Base-by-base conservation (phyloP, 2,113 vertebrate species). In the Dissostichus mawsoni region DNA sequence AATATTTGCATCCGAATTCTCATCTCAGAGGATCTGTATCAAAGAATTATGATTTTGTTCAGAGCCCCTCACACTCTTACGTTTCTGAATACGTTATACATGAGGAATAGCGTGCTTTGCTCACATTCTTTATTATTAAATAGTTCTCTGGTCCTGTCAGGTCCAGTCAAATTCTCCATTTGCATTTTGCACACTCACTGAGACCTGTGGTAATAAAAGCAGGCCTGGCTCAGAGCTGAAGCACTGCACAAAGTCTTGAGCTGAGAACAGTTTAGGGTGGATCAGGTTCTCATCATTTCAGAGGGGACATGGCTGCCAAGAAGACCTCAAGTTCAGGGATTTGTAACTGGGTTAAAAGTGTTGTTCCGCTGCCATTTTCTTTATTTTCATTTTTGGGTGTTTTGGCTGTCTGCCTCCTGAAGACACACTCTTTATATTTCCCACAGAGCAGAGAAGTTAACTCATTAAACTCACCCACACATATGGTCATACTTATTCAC, bases 391-490 rank as follows among this genome's bases (percentile, higher is more conserved):
- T 47, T 84, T 83, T 5, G 73, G 73, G 51, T 70, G 70, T 83
- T 86, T 78, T 86, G 81, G 63, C 67, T 64, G 63, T 72, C 57
- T 23, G 55, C 59, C 61, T 73, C 12, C 66, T 81, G 80, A 87
- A 90, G 56, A 59, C 75, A 16, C 63, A 13, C 79, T 76, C 55
- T 41, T 79, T 73, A 67, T 72, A 58, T 63, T 65, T 80, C 66
- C 84, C 85, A 69, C 82, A 83, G 73, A 84, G 82, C 67, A 9
- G 52, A 76, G 79, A 76, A 63, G 59, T 90, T 81, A 74, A 76
- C 77, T 90, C 87, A 56, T 81, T 78, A 84, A 78, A 33, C 69
- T 67, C 75, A 61, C 65, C 63, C 7, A 25, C 82, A 87, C 92
- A 90, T 44, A 73, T 83, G 88, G 81, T 72, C 58, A 2, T 20